These are phyloP conservation scores for Odontocerum albicorne DNA, from an alignment of 2,888 invertebrate genomes.

Conservation along the genomic window DNA sequence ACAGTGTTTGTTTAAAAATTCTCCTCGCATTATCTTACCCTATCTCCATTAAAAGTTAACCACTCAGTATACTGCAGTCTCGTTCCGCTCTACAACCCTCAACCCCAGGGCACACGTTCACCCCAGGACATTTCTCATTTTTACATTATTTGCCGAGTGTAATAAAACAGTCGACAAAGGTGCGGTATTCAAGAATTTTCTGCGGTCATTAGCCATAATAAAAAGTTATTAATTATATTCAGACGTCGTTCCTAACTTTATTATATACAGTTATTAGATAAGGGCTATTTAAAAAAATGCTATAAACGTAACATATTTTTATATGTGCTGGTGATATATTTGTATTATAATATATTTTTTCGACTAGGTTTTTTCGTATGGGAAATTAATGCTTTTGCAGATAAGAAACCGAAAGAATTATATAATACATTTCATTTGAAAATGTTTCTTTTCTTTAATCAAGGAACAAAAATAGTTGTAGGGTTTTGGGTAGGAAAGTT, in stretches of 20 bases:
- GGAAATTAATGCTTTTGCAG: no score
- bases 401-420: no score
- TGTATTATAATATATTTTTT: no score
- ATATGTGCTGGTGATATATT: no score
- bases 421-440: no score
- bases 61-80: neutral
- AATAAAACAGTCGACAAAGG: conserved; percentile 12
- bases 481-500: no score
- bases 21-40: no score
- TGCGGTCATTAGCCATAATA: conserved; percentile 9
- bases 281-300: conserved; percentile 1
- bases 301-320: neutral
- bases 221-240: conserved; percentile 4
- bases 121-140: neutral
- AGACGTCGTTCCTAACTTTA: conserved; percentile 2
- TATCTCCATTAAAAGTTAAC: no score
- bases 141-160: neutral
- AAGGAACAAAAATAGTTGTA: no score
- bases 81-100: conserved; percentile 1
- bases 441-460: no score
- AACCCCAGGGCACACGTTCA: conserved; percentile 3
- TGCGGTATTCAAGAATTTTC: conserved; percentile 15
- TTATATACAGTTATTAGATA: conserved; percentile 1
- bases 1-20: no score
- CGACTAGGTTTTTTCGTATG: no score